phyloP scores from a whole-genome alignment of 1,140 invertebrate species.

The Sitobion miscanthi region DNA sequence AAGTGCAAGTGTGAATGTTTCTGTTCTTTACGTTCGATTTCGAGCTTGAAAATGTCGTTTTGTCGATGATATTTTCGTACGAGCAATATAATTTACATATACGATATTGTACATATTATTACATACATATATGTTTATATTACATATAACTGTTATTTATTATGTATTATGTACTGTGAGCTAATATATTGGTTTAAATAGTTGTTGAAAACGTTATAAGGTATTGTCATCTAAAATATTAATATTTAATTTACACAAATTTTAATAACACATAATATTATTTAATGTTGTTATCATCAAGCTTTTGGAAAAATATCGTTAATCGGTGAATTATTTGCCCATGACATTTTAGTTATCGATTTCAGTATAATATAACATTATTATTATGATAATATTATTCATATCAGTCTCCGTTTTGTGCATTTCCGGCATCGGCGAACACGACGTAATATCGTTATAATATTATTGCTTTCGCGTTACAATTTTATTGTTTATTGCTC shows the following conservation, averaged over 20 bases:
- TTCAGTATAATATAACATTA: background rate
- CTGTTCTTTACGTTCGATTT: background rate
- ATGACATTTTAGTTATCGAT: background rate
- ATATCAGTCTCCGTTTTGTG: background rate
- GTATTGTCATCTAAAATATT: background rate
- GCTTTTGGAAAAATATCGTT: background rate
- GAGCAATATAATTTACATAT: background rate
- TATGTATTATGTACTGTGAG: background rate
- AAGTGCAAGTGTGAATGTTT: too few species aligned
- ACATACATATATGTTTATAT: background rate
- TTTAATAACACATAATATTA: conserved; percentile 5
- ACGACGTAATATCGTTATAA: background rate
- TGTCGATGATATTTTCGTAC: background rate
- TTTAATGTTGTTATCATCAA: background rate
- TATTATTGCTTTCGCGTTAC: background rate
- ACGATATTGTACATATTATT: background rate
- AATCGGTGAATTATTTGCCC: background rate
- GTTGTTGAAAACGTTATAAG: background rate
- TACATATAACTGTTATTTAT: background rate
- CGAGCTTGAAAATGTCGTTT: background rate
- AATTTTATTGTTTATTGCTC: background rate
- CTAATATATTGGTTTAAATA: conserved; percentile 7
- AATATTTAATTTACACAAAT: background rate
- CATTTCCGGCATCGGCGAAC: background rate
- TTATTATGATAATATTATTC: background rate